phyloP scores from a whole-genome alignment of 2,888 invertebrate genomes.

The Andrena flavipes region DNA sequence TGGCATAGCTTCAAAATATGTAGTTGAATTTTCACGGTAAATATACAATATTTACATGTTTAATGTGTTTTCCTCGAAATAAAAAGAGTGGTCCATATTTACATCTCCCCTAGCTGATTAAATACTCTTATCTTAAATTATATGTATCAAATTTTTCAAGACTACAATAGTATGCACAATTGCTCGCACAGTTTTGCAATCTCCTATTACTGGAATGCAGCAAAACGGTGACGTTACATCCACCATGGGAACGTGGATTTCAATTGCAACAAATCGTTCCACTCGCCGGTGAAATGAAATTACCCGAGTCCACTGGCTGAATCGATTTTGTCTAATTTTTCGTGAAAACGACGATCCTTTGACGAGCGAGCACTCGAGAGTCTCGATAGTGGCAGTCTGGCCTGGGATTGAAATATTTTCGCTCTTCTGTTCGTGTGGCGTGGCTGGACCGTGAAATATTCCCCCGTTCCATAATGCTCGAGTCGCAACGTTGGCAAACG shows the following conservation, averaged over 20 bases:
- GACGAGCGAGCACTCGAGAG: constrained; percentile 20
- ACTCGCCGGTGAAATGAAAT: background rate
- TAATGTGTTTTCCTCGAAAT: too few species aligned
- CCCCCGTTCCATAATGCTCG: constrained; percentile 18
- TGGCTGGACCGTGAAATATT: constrained; percentile 27
- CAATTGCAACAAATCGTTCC: background rate
- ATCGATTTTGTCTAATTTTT: constrained; percentile 40
- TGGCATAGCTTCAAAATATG: too few species aligned
- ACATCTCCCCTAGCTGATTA: too few species aligned
- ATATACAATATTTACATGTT: too few species aligned
- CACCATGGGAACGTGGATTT: background rate
- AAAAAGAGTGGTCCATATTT: too few species aligned
- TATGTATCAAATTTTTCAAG: too few species aligned
- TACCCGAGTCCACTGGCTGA: background rate
- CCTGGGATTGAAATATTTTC: constrained; percentile 35
- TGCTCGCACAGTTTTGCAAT: too few species aligned
- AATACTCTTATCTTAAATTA: too few species aligned
- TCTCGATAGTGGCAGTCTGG: constrained; percentile 13
- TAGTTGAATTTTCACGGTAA: too few species aligned
- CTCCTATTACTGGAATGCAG: too few species aligned
- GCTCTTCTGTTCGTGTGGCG: background rate
- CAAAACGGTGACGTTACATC: too few species aligned
- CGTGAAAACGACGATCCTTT: constrained; percentile 22
- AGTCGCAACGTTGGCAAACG: constrained; percentile 30
- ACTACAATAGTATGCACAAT: too few species aligned